A percentile compares a stretch with the other conserved stretches of the same genome.
These are phyloP conservation scores for Branchinecta lindahli DNA, from an alignment of 1,140 invertebrate species.

Conservation along the genomic window DNA sequence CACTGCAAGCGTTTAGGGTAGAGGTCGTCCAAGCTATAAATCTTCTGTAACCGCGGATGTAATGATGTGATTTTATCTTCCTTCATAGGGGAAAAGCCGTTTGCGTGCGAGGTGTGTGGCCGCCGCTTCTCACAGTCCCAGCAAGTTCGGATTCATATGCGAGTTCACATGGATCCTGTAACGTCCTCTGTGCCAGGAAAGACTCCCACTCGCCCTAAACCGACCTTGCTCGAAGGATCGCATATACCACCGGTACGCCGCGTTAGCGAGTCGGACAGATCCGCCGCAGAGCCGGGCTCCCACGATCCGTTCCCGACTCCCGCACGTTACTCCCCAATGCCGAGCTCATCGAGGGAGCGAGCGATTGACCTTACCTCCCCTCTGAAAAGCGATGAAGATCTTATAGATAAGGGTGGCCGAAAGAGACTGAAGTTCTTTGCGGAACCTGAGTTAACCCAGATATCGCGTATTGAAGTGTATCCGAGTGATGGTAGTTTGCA, in stretches of 20 bases:
- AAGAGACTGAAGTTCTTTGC: background rate
- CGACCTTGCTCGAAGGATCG: background rate
- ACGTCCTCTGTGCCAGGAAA: background rate
- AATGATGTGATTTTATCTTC: background rate
- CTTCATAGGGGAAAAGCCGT: conserved; percentile 24
- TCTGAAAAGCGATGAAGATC: background rate
- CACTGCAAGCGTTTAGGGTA: too few species aligned
- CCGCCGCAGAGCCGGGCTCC: background rate
- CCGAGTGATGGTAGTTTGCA: too few species aligned
- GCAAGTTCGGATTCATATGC: conserved; percentile 24
- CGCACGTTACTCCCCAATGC: background rate
- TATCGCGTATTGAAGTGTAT: too few species aligned
- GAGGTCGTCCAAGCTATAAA: too few species aligned
- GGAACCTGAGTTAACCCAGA: background rate
- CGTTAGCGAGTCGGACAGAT: background rate
- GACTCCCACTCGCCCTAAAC: background rate
- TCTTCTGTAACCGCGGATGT: too few species aligned
- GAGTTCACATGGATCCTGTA: conserved; percentile 24
- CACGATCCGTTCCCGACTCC: background rate
- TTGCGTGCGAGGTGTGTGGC: conserved; percentile 25
- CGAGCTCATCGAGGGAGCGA: background rate
- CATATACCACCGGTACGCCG: background rate
- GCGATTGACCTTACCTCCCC: background rate
- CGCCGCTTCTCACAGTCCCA: conserved; percentile 26
- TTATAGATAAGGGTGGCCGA: background rate